phyloP scores from a whole-genome alignment of 1,140 invertebrate species.

The Leptinotarsa lineolata region DNA sequence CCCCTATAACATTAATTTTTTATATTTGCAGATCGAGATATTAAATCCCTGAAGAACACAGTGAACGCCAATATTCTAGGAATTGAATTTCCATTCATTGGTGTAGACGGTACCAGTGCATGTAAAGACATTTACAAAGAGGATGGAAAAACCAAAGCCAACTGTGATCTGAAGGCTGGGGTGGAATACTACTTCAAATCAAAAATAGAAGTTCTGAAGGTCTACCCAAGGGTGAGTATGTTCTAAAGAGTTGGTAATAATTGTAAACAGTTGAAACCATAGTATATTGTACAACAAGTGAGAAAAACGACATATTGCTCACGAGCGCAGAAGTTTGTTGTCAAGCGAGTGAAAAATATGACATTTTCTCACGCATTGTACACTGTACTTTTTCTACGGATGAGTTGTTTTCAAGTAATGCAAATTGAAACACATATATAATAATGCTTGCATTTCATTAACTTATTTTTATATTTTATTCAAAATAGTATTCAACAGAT shows the following conservation, averaged over 20 bases:
- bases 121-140: conserved; percentile 66
- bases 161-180: conserved; percentile 70
- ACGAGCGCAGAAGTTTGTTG: too few relatives aligned
- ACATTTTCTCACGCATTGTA: too few relatives aligned
- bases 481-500: too few relatives aligned
- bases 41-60: conserved; percentile 58
- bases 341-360: too few relatives aligned
- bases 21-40: conserved; percentile 57
- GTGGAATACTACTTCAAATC: conserved; percentile 71
- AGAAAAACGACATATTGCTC: too few relatives aligned
- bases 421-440: too few relatives aligned
- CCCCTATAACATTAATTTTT: neutral
- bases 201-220: conserved; percentile 65
- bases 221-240: conserved; percentile 68
- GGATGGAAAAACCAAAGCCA: conserved; percentile 61
- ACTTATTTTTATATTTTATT: too few relatives aligned
- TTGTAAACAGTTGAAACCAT: too few relatives aligned
- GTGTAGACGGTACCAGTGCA: conserved; percentile 72
- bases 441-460: too few relatives aligned
- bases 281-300: too few relatives aligned
- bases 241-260: neutral
- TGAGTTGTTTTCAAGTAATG: too few relatives aligned
- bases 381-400: too few relatives aligned
- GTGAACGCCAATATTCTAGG: conserved; percentile 66
- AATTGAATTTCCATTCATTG: conserved; percentile 71